Conservation (phyloP, 2,797 vertebrate species). For the Halcyon leucocephala region DNA sequence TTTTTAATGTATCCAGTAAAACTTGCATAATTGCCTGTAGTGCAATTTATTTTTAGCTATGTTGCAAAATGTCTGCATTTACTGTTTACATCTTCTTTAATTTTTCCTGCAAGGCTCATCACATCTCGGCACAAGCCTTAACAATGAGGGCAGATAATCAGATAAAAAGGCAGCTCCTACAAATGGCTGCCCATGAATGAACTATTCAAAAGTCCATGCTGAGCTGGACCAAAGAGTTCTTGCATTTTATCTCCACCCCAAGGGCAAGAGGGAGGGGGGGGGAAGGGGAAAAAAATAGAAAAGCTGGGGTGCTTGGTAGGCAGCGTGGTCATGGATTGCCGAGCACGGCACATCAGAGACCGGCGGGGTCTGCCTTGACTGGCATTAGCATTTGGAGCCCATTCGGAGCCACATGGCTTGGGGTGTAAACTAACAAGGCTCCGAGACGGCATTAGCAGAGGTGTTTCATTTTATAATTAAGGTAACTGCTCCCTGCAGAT, state of each 20-base stretch:
- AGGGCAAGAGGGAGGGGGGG: slow-evolving; percentile 5
- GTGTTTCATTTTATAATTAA: slow-evolving; percentile 81
- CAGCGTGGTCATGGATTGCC: not conserved
- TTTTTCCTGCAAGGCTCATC: slow-evolving; percentile 84
- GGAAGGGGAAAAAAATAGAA: not conserved
- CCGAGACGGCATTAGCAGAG: slow-evolving; percentile 63
- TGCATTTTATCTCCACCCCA: slow-evolving; percentile 49
- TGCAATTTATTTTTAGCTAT: slow-evolving; percentile 88
- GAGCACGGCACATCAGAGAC: not conserved
- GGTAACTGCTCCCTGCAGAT: slow-evolving; percentile 73
- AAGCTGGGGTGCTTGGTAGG: not conserved
- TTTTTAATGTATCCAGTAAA: slow-evolving; percentile 88
- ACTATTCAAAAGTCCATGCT: slow-evolving; percentile 55
- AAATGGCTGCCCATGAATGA: slow-evolving; percentile 71
- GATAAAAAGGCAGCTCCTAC: slow-evolving; percentile 59
- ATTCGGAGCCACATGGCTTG: slow-evolving; percentile 47
- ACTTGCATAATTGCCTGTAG: slow-evolving; percentile 86
- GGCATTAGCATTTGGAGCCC: slow-evolving; percentile 60
- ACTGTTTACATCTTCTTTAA: slow-evolving; percentile 85
- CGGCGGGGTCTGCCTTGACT: not conserved
- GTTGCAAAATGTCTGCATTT: slow-evolving; percentile 85
- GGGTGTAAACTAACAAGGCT: slow-evolving; percentile 69
- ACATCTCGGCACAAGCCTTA: slow-evolving; percentile 62
- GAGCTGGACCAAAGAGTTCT: slow-evolving; percentile 41
- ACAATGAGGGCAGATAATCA: slow-evolving; percentile 69